phyloP scores from a whole-genome alignment of 2,113 vertebrate genomes.

The Lamprotornis superbus region DNA sequence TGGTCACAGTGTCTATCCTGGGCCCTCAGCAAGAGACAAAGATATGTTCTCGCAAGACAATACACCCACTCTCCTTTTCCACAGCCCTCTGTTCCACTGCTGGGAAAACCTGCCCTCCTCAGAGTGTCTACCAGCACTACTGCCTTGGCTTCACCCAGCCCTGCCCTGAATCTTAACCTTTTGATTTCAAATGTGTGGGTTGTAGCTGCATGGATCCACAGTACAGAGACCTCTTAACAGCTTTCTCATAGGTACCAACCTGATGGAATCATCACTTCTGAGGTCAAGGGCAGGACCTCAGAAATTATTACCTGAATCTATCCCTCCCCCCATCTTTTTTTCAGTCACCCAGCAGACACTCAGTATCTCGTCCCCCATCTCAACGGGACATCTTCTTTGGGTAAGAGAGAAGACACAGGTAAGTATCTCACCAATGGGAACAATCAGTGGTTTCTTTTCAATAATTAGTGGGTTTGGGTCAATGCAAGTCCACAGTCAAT shows the following conservation, averaged over 20 bases:
- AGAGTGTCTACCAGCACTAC: not conserved
- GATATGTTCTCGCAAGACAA: rapidly evolving
- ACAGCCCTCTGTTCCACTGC: not conserved
- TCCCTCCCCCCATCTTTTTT: not conserved
- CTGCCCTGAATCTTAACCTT: not conserved
- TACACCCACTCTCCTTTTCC: not conserved
- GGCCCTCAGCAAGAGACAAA: not conserved
- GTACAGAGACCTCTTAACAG: not conserved
- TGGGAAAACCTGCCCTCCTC: not conserved
- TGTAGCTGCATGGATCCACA: not conserved
- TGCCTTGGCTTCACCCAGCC: not conserved
- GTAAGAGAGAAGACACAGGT: not conserved
- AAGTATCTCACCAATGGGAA: not conserved
- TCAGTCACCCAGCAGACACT: not conserved
- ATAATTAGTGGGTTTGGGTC: not conserved
- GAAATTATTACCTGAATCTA: not conserved
- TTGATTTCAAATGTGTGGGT: not conserved
- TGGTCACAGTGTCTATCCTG: rapidly evolving
- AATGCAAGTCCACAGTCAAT: not conserved
- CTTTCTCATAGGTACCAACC: not conserved
- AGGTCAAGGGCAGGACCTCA: not conserved
- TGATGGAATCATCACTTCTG: not conserved
- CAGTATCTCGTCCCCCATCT: not conserved
- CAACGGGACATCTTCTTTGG: not conserved
- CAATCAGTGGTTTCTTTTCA: not conserved